Evolutionary conservation across 2,113 vertebrate species (phyloP), one percentile per base, ranked within the genome.

Genomic region (Semicossyphus pulcher): DNA sequence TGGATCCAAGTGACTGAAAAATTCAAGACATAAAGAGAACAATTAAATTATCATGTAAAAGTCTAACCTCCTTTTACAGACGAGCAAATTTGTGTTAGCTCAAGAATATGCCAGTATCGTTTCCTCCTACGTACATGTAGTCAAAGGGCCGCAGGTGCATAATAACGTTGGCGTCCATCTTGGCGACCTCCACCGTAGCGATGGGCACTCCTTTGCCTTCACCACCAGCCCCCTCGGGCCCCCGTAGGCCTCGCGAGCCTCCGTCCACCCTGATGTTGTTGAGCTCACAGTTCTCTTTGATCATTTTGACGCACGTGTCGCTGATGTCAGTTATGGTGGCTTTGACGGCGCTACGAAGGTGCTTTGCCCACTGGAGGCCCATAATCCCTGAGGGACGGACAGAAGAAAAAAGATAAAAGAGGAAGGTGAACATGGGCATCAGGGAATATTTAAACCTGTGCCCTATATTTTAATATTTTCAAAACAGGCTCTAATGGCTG

Each of bases 361-460:
- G 97, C 84, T 99, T 98, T 60, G 98, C 96, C 98, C 97, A 99
- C 28, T 99, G 98, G 56, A 99, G 93, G 80, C 98, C 97, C 96
- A 98, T 99, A 86, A 99, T 99, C 51, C 98, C 98, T 99, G 80
- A 20, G 29, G 21, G 34, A 15, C 10, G 18, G 49, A 16, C 11
- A 18, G 20, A 4, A 5, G n/a, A n/a, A n/a, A n/a, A n/a, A n/a
- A n/a, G n/a, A n/a, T n/a, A n/a, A n/a, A n/a, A n/a, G n/a, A 4
- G 3, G n/a, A 7, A 20, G 18, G 7, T 8, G 45, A 23, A 2
- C 10, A 20, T 48, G n/a, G 10, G 4, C 5, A 11, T 3, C 1
- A 9, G 34, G 10, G 34, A 10, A 36, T 3, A 10, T 8, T 14
- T 10, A 37, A 37, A 10, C 14, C 36, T 15, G 36, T n/a, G n/a